Evolutionary conservation across 2,797 vertebrate species (phyloP).

Genomic region (Melanotaenia nigrans): DNA sequence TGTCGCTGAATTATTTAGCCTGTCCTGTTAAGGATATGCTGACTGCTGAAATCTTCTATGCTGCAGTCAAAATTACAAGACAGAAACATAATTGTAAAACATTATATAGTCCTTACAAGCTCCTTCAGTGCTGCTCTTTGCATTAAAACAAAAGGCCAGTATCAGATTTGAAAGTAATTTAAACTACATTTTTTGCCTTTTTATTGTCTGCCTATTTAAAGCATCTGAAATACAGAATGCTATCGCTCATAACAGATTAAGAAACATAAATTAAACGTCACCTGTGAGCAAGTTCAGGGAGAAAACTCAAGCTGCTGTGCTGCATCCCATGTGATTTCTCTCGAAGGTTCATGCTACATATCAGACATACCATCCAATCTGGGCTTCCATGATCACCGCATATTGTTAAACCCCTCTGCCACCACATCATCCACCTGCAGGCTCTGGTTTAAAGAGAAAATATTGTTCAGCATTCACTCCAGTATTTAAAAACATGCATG

Average conservation of each 20-base stretch:
- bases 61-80: not conserved
- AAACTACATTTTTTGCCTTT: not conserved
- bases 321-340: not conserved
- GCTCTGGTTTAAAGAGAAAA: not conserved
- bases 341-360: not conserved
- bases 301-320: not conserved
- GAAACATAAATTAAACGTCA: not conserved
- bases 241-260: not conserved
- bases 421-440: not conserved
- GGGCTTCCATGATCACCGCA: not conserved
- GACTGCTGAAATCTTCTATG: not conserved
- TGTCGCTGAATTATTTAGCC: conserved; percentile 15
- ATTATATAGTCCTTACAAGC: not conserved
- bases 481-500: not conserved
- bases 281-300: not conserved
- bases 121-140: not conserved
- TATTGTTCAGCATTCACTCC: not conserved
- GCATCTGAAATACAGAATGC: no score
- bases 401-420: not conserved
- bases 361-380: not conserved
- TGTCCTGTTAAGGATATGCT: not conserved
- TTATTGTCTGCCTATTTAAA: no score
- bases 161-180: not conserved
- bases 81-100: not conserved
- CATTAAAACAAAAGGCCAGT: not conserved